phyloP scores from a whole-genome alignment of 2,888 invertebrate genomes.

The Xylota sylvarum region DNA sequence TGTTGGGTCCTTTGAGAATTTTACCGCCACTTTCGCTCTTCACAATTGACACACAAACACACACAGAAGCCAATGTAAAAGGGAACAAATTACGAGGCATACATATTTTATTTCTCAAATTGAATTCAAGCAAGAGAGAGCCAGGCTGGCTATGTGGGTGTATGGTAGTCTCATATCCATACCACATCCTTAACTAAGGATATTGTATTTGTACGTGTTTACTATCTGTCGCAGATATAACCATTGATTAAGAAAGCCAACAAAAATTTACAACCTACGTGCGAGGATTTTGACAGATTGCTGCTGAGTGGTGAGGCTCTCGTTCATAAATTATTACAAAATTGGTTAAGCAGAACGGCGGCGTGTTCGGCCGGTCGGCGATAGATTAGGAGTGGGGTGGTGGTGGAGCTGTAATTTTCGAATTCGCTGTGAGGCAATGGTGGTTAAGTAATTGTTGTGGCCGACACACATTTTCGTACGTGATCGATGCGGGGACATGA shows the following conservation, averaged over 20 bases:
- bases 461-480: slow-evolving; percentile 15
- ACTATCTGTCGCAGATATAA: slow-evolving; percentile 36
- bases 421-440: not conserved
- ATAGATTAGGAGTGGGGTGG: not conserved
- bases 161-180: not conserved
- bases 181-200: slow-evolving; percentile 5
- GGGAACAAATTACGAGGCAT: slow-evolving; percentile 49
- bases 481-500: slow-evolving; percentile 36
- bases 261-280: slow-evolving; percentile 29
- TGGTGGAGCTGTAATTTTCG: not conserved
- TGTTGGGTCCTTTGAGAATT: slow-evolving; percentile 39
- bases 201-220: slow-evolving; percentile 14
- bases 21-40: slow-evolving; percentile 38
- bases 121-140: slow-evolving; percentile 27
- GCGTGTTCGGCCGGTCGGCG: not conserved
- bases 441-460: slow-evolving; percentile 25
- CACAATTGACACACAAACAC: not conserved
- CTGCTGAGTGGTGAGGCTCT: slow-evolving; percentile 15
- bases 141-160: not conserved
- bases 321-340: slow-evolving; percentile 37
- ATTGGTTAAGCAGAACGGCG: not conserved
- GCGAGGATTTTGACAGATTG: slow-evolving; percentile 50
- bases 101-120: slow-evolving; percentile 56
- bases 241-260: slow-evolving; percentile 52
- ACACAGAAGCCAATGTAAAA: not conserved